A percentile compares a stretch with the other conserved stretches of the same genome.
Conservation (phyloP, 1,140 invertebrate species). For the Hycleus cichorii region DNA sequence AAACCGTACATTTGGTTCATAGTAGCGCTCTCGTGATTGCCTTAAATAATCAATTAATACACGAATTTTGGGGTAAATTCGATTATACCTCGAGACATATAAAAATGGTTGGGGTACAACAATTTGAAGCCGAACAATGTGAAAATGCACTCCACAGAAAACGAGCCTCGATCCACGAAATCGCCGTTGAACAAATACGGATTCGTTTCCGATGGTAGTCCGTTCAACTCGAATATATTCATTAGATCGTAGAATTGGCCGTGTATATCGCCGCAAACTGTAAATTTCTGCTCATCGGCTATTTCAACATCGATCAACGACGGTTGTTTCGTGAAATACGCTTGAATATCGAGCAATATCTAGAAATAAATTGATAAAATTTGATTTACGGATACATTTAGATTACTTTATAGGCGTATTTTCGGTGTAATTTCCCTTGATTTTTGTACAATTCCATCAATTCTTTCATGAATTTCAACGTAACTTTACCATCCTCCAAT, state of each 20-base stretch:
- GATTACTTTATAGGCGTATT: slow-evolving; percentile 92
- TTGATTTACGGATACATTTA: neutral
- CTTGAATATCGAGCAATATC: slow-evolving; percentile 88
- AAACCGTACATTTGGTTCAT: slow-evolving; percentile 99
- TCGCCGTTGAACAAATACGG: slow-evolving; percentile 99
- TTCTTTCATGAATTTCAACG: slow-evolving; percentile 73
- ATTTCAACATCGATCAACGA: slow-evolving; percentile 87
- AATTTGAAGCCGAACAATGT: slow-evolving; percentile 96
- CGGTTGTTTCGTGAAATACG: slow-evolving; percentile 75
- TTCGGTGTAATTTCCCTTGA: slow-evolving; percentile 90
- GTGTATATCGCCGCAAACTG: slow-evolving; percentile 99
- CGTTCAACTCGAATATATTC: slow-evolving; percentile 97
- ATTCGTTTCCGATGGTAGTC: slow-evolving; percentile 88
- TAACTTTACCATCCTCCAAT: slow-evolving; percentile 84
- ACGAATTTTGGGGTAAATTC: too few species aligned
- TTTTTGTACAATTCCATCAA: slow-evolving; percentile 87
- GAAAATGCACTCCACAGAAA: slow-evolving; percentile 99
- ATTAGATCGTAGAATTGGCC: slow-evolving; percentile 98
- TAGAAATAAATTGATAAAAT: slow-evolving; percentile 36
- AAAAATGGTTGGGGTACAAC: slow-evolving; percentile 95
- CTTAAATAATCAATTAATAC: slow-evolving; percentile 45
- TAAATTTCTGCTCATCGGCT: slow-evolving; percentile 87
- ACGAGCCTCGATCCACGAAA: slow-evolving; percentile 98
- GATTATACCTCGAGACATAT: slow-evolving; percentile 83
- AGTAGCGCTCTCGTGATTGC: slow-evolving; percentile 94